Percentiles rank a stretch among this genome's conserved stretches.
Conservation (phyloP, 2,888 invertebrate genomes). For the Agriotes lineatus region DNA sequence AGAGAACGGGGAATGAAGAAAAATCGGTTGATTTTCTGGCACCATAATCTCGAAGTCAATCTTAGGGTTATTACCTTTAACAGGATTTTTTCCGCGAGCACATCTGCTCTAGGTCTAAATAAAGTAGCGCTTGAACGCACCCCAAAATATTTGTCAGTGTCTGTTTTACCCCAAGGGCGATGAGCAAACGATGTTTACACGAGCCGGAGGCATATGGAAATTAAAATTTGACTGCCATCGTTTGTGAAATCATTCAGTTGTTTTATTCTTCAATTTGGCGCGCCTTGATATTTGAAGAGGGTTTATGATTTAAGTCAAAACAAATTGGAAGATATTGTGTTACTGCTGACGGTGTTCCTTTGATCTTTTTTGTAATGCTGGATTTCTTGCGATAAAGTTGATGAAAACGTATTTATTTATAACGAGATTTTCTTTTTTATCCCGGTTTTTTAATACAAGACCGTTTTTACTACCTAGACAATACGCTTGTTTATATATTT, state of each 20-base stretch:
- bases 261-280: not conserved
- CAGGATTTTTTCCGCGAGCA: conserved; percentile 21
- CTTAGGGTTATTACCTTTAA: conserved; percentile 28
- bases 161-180: conserved; percentile 27
- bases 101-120: conserved; percentile 33
- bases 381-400: no score
- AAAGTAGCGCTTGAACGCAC: conserved; percentile 30
- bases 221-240: conserved; percentile 21
- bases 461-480: no score
- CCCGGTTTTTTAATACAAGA: no score
- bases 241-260: not conserved
- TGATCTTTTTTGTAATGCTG: no score
- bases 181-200: conserved; percentile 26
- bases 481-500: no score
- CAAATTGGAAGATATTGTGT: no score
- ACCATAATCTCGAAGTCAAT: conserved; percentile 24
- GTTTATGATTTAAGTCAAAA: no score
- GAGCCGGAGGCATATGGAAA: conserved; percentile 14
- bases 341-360: no score
- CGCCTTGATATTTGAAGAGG: no score
- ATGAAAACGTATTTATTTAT: no score
- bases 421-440: no score
- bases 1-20: no score
- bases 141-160: conserved; percentile 33
- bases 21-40: not conserved